A percentile compares a stretch with the other conserved stretches of the same genome.
phyloP scores from a whole-genome alignment of 2,113 vertebrate species.

The Megaptera novaeangliae region DNA sequence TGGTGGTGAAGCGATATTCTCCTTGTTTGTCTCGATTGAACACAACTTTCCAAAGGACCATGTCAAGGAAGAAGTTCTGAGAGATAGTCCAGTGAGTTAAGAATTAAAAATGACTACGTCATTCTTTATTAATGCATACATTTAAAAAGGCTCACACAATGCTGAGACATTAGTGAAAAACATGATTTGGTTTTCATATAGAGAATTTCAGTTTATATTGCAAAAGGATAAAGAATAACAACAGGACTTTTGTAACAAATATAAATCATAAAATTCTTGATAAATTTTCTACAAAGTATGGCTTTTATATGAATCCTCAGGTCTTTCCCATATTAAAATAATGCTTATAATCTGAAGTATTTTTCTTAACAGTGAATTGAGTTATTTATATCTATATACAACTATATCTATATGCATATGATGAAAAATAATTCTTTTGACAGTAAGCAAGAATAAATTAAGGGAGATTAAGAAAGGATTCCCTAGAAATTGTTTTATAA shows the following conservation, averaged over 20 bases:
- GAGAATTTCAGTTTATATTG: neutral
- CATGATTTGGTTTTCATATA: conserved; percentile 7
- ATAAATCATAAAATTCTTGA: conserved; percentile 10
- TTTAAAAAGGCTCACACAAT: conserved; percentile 71
- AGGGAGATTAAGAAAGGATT: neutral
- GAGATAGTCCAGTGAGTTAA: conserved; percentile 88
- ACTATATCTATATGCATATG: neutral
- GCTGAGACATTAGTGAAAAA: conserved; percentile 40
- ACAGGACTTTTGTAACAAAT: conserved; percentile 22
- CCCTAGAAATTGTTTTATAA: neutral
- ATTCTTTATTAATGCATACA: conserved; percentile 78
- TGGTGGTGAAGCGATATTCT: conserved; percentile 87
- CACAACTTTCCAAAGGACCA: conserved; percentile 98
- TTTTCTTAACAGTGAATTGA: conserved; percentile 1
- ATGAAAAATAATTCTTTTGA: conserved; percentile 26
- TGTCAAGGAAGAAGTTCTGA: conserved; percentile 98
- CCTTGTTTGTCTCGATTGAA: conserved; percentile 98
- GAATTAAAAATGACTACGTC: conserved; percentile 88
- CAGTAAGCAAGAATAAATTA: neutral
- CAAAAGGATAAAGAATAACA: conserved; percentile 11
- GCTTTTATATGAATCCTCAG: neutral
- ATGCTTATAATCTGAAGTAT: neutral
- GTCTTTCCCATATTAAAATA: conserved; percentile 9
- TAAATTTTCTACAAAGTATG: neutral
- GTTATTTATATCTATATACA: conserved; percentile 15